Evolutionary conservation across 2,888 invertebrate genomes (phyloP).

Genomic region (Strigamia maritima): DNA sequence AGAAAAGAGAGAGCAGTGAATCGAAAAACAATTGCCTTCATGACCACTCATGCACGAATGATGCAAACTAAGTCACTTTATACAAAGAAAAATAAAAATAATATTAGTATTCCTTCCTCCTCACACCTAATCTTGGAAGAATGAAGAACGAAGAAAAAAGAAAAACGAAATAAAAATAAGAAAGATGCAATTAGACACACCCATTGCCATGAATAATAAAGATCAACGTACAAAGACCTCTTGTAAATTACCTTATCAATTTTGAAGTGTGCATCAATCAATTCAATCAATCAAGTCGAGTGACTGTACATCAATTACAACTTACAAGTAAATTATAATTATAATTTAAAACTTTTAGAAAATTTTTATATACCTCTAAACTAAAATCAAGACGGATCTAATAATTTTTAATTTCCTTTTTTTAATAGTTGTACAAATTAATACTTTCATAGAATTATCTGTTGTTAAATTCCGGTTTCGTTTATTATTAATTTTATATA

Average conservation of each 20-base stretch:
- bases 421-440: background rate
- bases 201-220: slow-evolving; percentile 30
- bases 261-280: slow-evolving; percentile 31
- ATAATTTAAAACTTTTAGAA: background rate
- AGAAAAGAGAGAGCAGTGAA: slow-evolving; percentile 22
- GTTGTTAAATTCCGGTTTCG: background rate
- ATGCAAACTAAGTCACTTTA: slow-evolving; percentile 32
- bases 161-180: slow-evolving; percentile 31
- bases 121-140: slow-evolving; percentile 34
- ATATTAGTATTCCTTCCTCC: slow-evolving; percentile 34
- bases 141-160: slow-evolving; percentile 26
- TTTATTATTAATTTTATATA: background rate
- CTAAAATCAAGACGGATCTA: background rate
- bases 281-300: slow-evolving; percentile 27
- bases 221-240: slow-evolving; percentile 30
- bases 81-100: slow-evolving; percentile 28
- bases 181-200: slow-evolving; percentile 32
- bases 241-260: slow-evolving; percentile 7
- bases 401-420: background rate
- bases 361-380: background rate
- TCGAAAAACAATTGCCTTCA: slow-evolving; percentile 34
- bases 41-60: slow-evolving; percentile 32
- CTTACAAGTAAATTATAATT: no score
- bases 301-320: slow-evolving; percentile 22
- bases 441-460: background rate